A percentile compares a stretch with the other conserved stretches of the same genome.
phyloP scores from a whole-genome alignment of 1,140 invertebrate species.

The Drosophila albomicans region DNA sequence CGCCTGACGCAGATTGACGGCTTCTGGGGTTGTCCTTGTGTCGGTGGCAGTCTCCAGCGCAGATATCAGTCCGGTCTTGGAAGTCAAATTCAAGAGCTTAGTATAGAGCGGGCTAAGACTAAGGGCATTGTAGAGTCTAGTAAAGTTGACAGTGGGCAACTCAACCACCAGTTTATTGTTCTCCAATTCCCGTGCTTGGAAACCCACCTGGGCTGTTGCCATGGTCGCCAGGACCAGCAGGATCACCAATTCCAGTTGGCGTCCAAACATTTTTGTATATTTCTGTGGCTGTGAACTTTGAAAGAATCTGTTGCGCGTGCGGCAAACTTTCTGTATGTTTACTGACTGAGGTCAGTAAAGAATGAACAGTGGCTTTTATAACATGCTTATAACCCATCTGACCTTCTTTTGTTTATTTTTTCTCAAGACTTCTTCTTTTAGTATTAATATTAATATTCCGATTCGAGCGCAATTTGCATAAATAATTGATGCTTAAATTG shows the following conservation, averaged over 20 bases:
- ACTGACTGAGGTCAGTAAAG: constrained; percentile 15
- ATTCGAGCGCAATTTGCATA: constrained; percentile 29
- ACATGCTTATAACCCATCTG: background rate
- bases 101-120: constrained; percentile 30
- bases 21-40: background rate
- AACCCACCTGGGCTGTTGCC: background rate
- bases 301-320: background rate
- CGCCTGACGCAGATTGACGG: background rate
- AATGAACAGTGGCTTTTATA: constrained; percentile 18
- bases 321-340: background rate
- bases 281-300: background rate
- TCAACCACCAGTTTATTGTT: constrained; percentile 23
- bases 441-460: constrained; percentile 12
- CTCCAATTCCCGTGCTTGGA: constrained; percentile 12
- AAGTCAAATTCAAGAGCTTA: constrained; percentile 14
- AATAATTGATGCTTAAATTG: constrained; percentile 19
- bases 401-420: background rate
- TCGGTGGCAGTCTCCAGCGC: background rate
- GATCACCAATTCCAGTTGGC: background rate
- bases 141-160: constrained; percentile 41
- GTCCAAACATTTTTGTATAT: constrained; percentile 2
- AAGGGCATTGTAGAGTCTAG: constrained; percentile 37
- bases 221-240: background rate
- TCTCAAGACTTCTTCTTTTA: background rate
- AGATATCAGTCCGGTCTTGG: background rate